A percentile compares a stretch with the other conserved stretches of the same genome.
phyloP scores from a whole-genome alignment of 1,140 invertebrate genomes.

The Ylistrum balloti region DNA sequence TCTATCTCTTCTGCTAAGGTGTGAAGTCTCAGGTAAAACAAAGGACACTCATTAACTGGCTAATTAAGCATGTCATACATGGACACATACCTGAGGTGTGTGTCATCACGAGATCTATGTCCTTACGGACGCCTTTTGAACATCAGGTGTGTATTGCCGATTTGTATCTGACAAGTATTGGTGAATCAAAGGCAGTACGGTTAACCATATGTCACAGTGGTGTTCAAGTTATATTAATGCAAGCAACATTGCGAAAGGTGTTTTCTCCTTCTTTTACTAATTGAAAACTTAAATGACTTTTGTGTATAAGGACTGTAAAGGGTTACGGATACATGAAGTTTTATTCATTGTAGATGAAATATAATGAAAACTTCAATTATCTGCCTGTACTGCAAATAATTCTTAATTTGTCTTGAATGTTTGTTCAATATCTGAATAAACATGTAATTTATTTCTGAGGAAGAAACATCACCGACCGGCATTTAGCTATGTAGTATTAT shows the following conservation, averaged over 20 bases:
- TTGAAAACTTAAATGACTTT: not conserved
- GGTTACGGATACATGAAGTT: too few relatives aligned
- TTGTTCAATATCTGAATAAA: too few relatives aligned
- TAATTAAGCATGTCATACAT: constrained; percentile 35
- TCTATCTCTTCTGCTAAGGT: constrained; percentile 9
- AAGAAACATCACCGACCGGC: too few relatives aligned
- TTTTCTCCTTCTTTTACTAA: not conserved
- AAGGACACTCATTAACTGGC: constrained; percentile 23
- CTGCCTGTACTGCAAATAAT: too few relatives aligned
- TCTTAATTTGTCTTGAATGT: too few relatives aligned
- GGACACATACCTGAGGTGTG: not conserved
- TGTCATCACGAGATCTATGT: constrained; percentile 27
- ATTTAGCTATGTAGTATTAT: too few relatives aligned
- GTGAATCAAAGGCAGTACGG: not conserved
- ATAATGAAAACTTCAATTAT: too few relatives aligned
- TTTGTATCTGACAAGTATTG: constrained; percentile 36
- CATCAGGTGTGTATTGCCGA: constrained; percentile 32
- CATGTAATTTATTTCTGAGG: too few relatives aligned
- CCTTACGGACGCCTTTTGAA: not conserved
- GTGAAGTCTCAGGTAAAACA: constrained; percentile 32
- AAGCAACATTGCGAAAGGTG: not conserved
- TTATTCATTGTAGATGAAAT: too few relatives aligned
- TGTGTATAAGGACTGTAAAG: too few relatives aligned
- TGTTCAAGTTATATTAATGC: not conserved
- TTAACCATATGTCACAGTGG: not conserved